These are phyloP conservation scores for Saccopteryx leptura DNA, from an alignment of 2,113 vertebrate species.

Conservation along the genomic window DNA sequence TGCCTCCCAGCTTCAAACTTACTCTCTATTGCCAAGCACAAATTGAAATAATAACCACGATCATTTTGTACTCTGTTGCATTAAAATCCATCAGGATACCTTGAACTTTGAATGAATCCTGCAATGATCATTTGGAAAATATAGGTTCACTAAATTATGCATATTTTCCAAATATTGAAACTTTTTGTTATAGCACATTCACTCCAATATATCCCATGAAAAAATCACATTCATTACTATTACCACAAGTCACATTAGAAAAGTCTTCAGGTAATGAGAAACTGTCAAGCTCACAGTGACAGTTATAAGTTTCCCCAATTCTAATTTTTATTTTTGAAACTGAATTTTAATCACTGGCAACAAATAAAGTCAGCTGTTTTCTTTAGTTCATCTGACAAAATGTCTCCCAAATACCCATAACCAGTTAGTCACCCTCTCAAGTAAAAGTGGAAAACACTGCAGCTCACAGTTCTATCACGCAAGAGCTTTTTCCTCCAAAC, in stretches of 20 bases:
- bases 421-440: neutral
- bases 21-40: neutral
- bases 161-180: neutral
- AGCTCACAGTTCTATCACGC: neutral
- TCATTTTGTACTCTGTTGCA: neutral
- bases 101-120: neutral
- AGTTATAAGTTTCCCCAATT: neutral
- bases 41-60: neutral
- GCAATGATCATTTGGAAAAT: neutral
- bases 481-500: neutral
- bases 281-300: neutral
- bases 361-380: neutral
- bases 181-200: neutral
- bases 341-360: constrained; percentile 4
- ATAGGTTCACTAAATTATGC: neutral
- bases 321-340: constrained; percentile 1
- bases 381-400: constrained; percentile 16
- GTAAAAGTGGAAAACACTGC: neutral
- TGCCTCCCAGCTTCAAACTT: neutral
- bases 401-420: neutral
- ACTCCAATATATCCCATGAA: neutral
- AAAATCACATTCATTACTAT: neutral
- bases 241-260: neutral
- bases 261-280: neutral
- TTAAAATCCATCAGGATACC: neutral